A percentile compares a stretch with the other conserved stretches of the same genome.
Conservation (phyloP, 2,797 vertebrate species). For the Pseudomugil tenellus region DNA sequence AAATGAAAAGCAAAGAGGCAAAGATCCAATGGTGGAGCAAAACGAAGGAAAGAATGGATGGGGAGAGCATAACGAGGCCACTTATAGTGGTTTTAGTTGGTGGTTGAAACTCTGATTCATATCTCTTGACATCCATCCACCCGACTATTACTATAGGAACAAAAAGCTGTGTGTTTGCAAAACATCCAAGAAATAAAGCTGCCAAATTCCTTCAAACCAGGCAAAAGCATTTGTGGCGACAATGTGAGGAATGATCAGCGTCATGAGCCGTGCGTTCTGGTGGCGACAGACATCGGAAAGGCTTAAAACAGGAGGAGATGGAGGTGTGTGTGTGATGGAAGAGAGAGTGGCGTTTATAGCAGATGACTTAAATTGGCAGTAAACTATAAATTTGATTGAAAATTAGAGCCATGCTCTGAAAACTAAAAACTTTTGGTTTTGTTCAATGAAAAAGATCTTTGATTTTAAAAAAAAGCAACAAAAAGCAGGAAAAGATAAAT, state of each 20-base stretch:
- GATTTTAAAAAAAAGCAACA: constrained; percentile 38
- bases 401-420: background rate
- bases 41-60: constrained; percentile 50
- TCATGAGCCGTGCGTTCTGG: constrained; percentile 51
- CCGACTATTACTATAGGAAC: constrained; percentile 58
- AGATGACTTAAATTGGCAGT: background rate
- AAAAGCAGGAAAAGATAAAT: background rate
- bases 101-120: constrained; percentile 19
- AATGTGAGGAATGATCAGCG: constrained; percentile 46
- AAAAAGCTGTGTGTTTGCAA: constrained; percentile 55
- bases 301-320: constrained; percentile 23
- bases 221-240: constrained; percentile 56
- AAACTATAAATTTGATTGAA: background rate
- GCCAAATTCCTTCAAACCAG: constrained; percentile 59
- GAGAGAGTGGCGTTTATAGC: background rate
- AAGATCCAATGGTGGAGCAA: constrained; percentile 32
- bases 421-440: too few relatives aligned
- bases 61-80: constrained; percentile 42
- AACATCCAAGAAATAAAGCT: constrained; percentile 48
- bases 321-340: background rate
- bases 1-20: constrained; percentile 56
- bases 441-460: constrained; percentile 21
- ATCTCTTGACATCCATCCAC: constrained; percentile 27
- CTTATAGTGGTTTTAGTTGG: constrained; percentile 68
- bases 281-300: constrained; percentile 42